Conservation (phyloP, 2,797 vertebrate genomes). For the Glyptemys insculpta region DNA sequence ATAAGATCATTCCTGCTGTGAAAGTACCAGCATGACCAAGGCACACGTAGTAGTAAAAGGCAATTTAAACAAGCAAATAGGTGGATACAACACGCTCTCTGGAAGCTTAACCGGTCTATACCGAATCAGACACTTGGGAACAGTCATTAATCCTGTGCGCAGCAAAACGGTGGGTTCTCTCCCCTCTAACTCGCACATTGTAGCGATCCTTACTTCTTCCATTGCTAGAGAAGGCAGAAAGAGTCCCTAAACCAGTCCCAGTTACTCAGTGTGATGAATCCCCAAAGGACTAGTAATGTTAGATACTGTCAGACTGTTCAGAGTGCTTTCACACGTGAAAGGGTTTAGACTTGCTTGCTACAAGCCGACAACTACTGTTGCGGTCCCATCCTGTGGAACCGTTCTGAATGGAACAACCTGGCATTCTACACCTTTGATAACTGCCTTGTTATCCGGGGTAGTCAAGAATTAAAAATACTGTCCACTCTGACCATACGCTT, state of each 20-base stretch:
- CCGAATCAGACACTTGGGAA: background rate
- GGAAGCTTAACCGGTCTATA: background rate
- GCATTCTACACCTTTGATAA: background rate
- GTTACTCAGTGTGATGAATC: background rate
- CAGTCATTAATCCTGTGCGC: no score
- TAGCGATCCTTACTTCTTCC: background rate
- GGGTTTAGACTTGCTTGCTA: background rate
- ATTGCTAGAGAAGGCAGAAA: background rate
- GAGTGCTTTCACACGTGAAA: background rate
- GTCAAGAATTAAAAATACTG: background rate
- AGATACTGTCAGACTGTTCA: background rate
- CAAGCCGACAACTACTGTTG: background rate
- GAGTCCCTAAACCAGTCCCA: background rate
- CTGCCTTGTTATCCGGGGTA: background rate
- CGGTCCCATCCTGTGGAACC: no score
- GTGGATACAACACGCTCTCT: background rate
- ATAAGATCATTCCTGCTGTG: background rate
- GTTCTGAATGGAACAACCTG: background rate
- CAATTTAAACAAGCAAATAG: background rate
- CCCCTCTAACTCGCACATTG: background rate
- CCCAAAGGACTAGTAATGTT: background rate
- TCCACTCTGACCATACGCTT: background rate
- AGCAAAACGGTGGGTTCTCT: background rate
- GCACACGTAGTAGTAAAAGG: background rate
- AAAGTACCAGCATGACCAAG: background rate